phyloP scores from a whole-genome alignment of 2,888 invertebrate genomes.

The Lordiphosa andalusiaca region DNA sequence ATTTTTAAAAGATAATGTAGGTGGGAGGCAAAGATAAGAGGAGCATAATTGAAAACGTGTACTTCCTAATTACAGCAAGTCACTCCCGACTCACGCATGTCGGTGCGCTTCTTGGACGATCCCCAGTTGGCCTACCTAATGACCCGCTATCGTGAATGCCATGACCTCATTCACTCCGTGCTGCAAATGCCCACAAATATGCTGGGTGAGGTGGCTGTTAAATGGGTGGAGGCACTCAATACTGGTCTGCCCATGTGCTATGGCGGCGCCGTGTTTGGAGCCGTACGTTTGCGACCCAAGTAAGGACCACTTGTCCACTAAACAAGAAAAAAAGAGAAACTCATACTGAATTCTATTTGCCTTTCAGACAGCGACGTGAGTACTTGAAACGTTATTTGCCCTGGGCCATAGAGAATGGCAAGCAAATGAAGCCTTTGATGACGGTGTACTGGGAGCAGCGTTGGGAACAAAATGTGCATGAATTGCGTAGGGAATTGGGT shows the following conservation, averaged over 20 bases:
- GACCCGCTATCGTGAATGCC: conserved; percentile 97
- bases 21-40: too few relatives aligned
- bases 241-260: conserved; percentile 97
- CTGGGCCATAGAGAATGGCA: conserved; percentile 92
- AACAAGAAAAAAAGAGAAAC: background rate
- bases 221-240: conserved; percentile 99
- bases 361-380: conserved; percentile 84
- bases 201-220: conserved; percentile 95
- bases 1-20: conserved; percentile 88
- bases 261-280: conserved; percentile 95
- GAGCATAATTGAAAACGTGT: too few relatives aligned
- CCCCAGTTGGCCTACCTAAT: conserved; percentile 95
- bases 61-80: conserved; percentile 82
- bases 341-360: conserved; percentile 9
- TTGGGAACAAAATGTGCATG: conserved; percentile 92
- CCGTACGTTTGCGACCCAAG: conserved; percentile 91
- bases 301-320: conserved; percentile 40
- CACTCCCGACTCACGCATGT: conserved; percentile 93
- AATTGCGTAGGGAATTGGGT: conserved; percentile 90
- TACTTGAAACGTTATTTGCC: conserved; percentile 90
- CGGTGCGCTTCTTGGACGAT: conserved; percentile 95
- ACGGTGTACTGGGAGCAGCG: conserved; percentile 95
- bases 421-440: conserved; percentile 88
- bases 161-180: conserved; percentile 95
- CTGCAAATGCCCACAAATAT: conserved; percentile 96